Base-by-base conservation (phyloP, 2,888 invertebrate genomes). In the Ichneumoninae sp. region DNA sequence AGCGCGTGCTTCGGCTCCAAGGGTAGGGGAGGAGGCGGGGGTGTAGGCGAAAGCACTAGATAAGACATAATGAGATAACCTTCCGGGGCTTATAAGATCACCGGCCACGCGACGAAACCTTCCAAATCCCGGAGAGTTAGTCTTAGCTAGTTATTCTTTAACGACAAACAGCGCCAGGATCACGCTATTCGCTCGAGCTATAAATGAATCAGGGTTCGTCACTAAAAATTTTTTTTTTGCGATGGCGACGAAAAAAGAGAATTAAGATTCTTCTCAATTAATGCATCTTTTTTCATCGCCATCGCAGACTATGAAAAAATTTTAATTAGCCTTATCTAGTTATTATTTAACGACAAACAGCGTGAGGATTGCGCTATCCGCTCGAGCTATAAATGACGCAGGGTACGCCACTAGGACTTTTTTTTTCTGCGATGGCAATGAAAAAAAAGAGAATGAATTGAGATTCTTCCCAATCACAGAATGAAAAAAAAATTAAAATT, bases 1-100 rank as follows among this genome's bases (percentile, higher is more conserved):
- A 87, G 81, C 74, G 74, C 78, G 83, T 84, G 84, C 80, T 74
- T 70, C 65, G 57, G 54, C 69, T 85, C 77, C 44, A 16, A 40
- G 40, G 40, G 44, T 47, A 47, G 44, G 16, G 16, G 3, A 40
- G 44, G 44, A 1, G 16, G 44, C 74, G 81, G n/a, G 73, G 52
- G 54, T 65, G 82, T 85, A 83, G 86, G 89, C 88, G 89, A 91
- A 92, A 93, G 92, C 91, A 91, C 89, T 91, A 93, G 93, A 93
- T 93, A 93, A 93, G 91, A 92, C 90, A 90, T 93, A 94, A 94
- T 94, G 92, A 93, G 93, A 93, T 93, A 93, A 94, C 92, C 93
- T 93, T 92, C 89, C 80, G 88, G 86, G 89, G 92, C 92, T 93
- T 93, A 93, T 93, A 92, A 93, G 93, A 93, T 94, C 93, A 93